Conservation (phyloP, 1,140 invertebrate genomes). For the Hycleus phaleratus region DNA sequence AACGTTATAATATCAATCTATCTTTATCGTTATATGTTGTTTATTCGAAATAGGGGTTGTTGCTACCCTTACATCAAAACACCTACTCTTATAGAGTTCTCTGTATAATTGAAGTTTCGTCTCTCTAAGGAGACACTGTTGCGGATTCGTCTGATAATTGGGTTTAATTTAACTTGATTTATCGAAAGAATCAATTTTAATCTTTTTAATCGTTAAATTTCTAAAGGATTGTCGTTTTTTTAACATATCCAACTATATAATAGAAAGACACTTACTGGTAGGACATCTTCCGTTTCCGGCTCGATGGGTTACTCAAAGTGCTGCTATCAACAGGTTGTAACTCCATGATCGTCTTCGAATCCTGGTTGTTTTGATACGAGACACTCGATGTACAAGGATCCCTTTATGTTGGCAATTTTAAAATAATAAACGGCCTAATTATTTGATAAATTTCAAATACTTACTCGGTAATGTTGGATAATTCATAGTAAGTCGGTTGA, state of each 20-base stretch:
- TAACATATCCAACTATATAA: not conserved
- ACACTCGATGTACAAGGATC: slow-evolving; percentile 32
- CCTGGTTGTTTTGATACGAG: slow-evolving; percentile 18
- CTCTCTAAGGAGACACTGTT: not conserved
- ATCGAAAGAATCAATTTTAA: not conserved
- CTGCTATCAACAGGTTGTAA: slow-evolving; percentile 29
- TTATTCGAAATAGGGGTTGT: not conserved
- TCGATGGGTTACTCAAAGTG: slow-evolving; percentile 14
- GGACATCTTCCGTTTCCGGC: slow-evolving; percentile 36
- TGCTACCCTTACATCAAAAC: not conserved
- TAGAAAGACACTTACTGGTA: slow-evolving; percentile 29
- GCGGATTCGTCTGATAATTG: slow-evolving; percentile 1
- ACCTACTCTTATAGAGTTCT: not conserved
- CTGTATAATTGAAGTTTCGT: not conserved
- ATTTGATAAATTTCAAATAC: slow-evolving; percentile 5
- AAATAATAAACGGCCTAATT: not conserved
- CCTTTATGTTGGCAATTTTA: slow-evolving; percentile 23
- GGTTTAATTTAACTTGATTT: too few relatives aligned
- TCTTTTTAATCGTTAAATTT: not conserved
- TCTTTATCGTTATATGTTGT: not conserved
- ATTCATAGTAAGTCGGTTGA: slow-evolving; percentile 34
- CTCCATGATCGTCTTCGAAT: slow-evolving; percentile 24
- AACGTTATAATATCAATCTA: not conserved
- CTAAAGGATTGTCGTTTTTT: not conserved
- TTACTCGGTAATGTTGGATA: slow-evolving; percentile 34